A percentile compares a stretch with the other conserved stretches of the same genome.
Conservation (phyloP, 1,140 invertebrate species). For the Mactra quadrangularis region DNA sequence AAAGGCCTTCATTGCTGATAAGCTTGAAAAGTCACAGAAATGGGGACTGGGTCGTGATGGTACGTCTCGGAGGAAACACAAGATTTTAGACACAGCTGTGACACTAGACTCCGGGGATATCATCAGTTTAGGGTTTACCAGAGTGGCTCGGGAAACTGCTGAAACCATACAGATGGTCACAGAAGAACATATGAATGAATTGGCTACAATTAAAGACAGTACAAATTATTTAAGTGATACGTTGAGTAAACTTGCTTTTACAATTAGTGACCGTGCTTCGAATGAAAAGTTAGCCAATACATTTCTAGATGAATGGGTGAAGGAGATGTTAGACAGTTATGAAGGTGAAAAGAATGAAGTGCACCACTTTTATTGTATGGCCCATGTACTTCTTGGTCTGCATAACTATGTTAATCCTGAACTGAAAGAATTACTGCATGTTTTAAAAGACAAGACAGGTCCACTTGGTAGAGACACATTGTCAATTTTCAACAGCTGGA, state of each 20-base stretch:
- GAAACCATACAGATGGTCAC: conserved; percentile 4
- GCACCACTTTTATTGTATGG: conserved; percentile 39
- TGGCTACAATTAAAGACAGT: background rate
- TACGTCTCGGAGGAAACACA: conserved; percentile 7
- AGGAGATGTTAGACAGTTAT: background rate
- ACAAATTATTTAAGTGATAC: background rate
- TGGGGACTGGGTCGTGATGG: conserved; percentile 1
- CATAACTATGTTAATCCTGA: background rate
- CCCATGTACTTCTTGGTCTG: background rate
- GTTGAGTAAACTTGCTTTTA: background rate
- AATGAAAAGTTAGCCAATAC: conserved; percentile 23
- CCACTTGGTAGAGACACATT: conserved; percentile 20
- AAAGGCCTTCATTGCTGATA: conserved; percentile 5
- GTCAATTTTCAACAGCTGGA: background rate
- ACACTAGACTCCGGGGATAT: conserved; percentile 20
- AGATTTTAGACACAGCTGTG: conserved; percentile 22
- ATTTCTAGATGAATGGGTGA: conserved; percentile 2
- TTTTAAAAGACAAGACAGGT: background rate
- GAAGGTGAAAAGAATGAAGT: background rate
- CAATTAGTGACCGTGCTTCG: conserved; percentile 2
- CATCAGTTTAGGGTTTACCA: conserved; percentile 18
- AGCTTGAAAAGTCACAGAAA: background rate
- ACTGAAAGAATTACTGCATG: background rate
- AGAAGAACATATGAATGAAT: conserved; percentile 24
- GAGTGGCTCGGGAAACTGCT: conserved; percentile 2